Evolutionary conservation across 2,797 vertebrate species (phyloP), one percentile per base, ranked within the genome.

Genomic region (Capromys pilorides): DNA sequence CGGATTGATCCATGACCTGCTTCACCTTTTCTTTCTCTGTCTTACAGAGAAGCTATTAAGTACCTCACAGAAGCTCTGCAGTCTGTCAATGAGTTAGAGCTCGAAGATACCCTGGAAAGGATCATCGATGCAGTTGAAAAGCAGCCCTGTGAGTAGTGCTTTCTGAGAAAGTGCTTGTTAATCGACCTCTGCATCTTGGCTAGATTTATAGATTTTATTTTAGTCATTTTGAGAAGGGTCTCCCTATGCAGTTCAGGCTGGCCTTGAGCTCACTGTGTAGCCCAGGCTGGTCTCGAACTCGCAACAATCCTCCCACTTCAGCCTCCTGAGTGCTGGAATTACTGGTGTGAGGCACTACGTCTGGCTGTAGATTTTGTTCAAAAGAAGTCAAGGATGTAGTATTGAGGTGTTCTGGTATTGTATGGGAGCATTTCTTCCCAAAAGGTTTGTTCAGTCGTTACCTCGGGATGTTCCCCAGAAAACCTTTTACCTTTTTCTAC

Each of bases 81-180:
- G 95, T 98, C 99, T 45, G 73, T 99, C 93, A 97, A 0, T 97
- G 98, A 98, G 75, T 96, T 93, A 64, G 99, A 99, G n/a, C 98
- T 99, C 86, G 99, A 99, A 14, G 97, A 99, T 96, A 85, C 98
- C 28, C 98, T 99, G 88, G 99, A 99, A 97, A 98, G 97, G 95
- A 98, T 99, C 93, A 98, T 99, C 26, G 99, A 99, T 96, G 98
- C 99, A 0, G 98, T 99, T 88, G 99, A 99, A 95, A 99, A 99
- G 91, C 99, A 99, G 61, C 99, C 99, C 1, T 97, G 99, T 99
- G 97, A 98, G 99, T 98, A 95, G 54, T 33, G 36, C 82, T 86
- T 82, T 83, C 57, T 79, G 59, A 64, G 64, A 36, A 96, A 45
- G 45, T 45, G 8, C 45, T 88, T 77, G 54, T 86, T 86, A 41